Percentiles rank a stretch among this genome's conserved stretches.
Evolutionary conservation across 1,140 invertebrate genomes (phyloP).

Genomic region (Drosophila asahinai): DNA sequence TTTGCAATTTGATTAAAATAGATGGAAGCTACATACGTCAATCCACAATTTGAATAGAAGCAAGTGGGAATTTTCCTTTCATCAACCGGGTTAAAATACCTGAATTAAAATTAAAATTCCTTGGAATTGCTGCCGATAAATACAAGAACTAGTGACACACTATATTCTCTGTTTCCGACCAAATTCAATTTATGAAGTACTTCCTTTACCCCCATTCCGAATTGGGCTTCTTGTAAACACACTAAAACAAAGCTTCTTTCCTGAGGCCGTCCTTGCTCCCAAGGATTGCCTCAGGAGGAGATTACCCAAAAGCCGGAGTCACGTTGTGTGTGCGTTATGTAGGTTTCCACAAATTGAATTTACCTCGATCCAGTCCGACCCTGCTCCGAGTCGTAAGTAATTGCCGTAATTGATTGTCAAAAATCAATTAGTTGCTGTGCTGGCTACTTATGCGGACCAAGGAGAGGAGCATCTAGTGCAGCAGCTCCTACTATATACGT

Average conservation of each 20-base stretch:
- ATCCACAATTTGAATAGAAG: neutral
- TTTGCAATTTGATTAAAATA: neutral
- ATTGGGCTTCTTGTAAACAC: neutral
- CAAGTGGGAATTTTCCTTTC: neutral
- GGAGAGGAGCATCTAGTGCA: neutral
- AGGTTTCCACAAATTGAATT: conserved; percentile 43
- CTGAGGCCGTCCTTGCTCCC: neutral
- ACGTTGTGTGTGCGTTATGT: conserved; percentile 39
- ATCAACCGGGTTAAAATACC: neutral
- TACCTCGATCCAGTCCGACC: conserved; percentile 15
- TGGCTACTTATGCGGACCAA: conserved; percentile 15
- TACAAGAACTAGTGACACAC: too few species aligned
- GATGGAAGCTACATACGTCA: neutral
- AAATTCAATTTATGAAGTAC: neutral
- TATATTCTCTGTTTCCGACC: too few species aligned
- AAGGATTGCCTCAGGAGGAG: conserved; percentile 22
- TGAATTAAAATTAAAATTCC: too few species aligned
- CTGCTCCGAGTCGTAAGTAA: conserved; percentile 19
- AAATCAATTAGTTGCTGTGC: conserved; percentile 42
- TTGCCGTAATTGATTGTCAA: conserved; percentile 45
- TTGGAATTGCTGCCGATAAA: too few species aligned
- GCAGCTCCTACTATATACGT: neutral
- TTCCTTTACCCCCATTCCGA: too few species aligned
- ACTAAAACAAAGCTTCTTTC: neutral
- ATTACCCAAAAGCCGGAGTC: conserved; percentile 29